These are phyloP conservation scores for Caenorhabditis parvicauda DNA, from an alignment of 2,888 invertebrate species.

Conservation along the genomic window DNA sequence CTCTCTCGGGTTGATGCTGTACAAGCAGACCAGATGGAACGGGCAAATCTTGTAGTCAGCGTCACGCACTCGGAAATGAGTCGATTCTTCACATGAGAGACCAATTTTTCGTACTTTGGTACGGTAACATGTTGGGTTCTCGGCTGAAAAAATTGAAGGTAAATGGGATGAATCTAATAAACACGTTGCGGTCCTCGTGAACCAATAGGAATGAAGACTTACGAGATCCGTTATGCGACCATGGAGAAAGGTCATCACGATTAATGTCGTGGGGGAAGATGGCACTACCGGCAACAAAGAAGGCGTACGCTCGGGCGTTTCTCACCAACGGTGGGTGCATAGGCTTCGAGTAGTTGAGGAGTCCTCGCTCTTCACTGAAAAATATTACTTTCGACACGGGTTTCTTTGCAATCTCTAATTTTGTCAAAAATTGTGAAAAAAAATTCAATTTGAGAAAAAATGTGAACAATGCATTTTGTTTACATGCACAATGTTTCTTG, in stretches of 20 bases:
- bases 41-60: conserved; percentile 37
- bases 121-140: conserved; percentile 37
- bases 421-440: not conserved
- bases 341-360: conserved; percentile 33
- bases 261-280: conserved; percentile 43
- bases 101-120: conserved; percentile 39
- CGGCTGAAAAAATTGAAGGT: conserved; percentile 8
- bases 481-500: too few species aligned
- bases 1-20: conserved; percentile 37
- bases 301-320: conserved; percentile 37
- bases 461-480: too few species aligned
- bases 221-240: conserved; percentile 40
- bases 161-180: not conserved
- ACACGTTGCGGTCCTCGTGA: not conserved
- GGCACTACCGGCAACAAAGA: conserved; percentile 38
- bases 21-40: conserved; percentile 35
- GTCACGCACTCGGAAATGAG: conserved; percentile 22
- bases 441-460: too few species aligned
- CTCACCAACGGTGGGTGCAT: conserved; percentile 36
- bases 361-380: conserved; percentile 36
- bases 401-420: not conserved
- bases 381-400: not conserved
- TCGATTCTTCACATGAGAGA: conserved; percentile 21
- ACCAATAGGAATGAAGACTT: conserved; percentile 2
- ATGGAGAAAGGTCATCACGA: conserved; percentile 47